A percentile compares a stretch with the other conserved stretches of the same genome.
Conservation (phyloP, 2,113 vertebrate genomes). For the Alectura lathami region DNA sequence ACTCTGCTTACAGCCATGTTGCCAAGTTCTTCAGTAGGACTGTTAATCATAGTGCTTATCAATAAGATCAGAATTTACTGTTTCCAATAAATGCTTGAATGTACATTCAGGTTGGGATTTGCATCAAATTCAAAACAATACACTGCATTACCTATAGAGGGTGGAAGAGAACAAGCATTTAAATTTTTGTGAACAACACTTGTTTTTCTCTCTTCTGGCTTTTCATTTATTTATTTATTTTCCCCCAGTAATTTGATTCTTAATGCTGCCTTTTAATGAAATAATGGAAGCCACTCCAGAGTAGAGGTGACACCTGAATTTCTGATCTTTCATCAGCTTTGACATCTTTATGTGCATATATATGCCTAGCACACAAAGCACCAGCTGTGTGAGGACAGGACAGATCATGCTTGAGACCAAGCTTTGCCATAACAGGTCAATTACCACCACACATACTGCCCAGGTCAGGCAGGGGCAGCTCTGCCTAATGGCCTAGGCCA, state of each 20-base stretch:
- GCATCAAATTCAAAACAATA: not conserved
- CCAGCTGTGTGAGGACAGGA: accelerated
- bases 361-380: not conserved
- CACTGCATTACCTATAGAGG: not conserved
- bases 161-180: not conserved
- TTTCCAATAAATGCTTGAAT: not conserved
- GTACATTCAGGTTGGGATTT: not conserved
- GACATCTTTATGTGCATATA: not conserved
- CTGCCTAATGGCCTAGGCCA: not conserved
- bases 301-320: not conserved
- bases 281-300: not conserved
- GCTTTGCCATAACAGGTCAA: not conserved
- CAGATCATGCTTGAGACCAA: not conserved
- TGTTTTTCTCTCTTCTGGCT: not conserved
- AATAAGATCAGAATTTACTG: not conserved
- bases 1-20: not conserved
- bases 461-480: not conserved
- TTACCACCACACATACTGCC: not conserved
- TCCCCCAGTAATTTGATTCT: not conserved
- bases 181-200: not conserved
- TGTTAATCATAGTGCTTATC: not conserved
- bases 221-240: not conserved
- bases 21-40: not conserved
- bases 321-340: not conserved
- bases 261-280: not conserved